These are phyloP conservation scores for Karalla daura DNA, from an alignment of 2,797 vertebrate genomes.

Conservation along the genomic window DNA sequence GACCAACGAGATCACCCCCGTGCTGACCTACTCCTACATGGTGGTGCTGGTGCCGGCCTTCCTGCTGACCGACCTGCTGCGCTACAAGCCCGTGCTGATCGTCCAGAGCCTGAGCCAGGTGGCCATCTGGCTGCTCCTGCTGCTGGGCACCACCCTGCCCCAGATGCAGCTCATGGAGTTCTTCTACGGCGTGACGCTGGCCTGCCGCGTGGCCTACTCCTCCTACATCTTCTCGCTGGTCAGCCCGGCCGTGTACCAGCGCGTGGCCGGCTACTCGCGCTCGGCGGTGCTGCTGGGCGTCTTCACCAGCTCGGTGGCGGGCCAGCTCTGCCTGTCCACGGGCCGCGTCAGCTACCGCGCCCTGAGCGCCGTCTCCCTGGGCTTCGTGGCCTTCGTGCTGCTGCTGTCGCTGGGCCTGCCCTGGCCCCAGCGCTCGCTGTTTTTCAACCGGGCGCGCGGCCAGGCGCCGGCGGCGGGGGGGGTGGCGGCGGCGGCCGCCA, in stretches of 20 bases:
- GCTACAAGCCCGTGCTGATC: slow-evolving; percentile 95
- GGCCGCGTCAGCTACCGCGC: slow-evolving; percentile 71
- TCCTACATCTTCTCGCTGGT: slow-evolving; percentile 98
- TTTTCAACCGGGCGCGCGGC: slow-evolving; percentile 85
- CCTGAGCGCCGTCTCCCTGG: slow-evolving; percentile 87
- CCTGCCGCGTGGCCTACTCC: slow-evolving; percentile 94
- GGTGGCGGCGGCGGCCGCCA: background rate
- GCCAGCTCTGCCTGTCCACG: slow-evolving; percentile 88
- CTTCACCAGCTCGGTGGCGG: slow-evolving; percentile 93
- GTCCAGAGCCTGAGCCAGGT: slow-evolving; percentile 92
- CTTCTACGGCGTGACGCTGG: slow-evolving; percentile 95
- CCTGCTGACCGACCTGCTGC: slow-evolving; percentile 91
- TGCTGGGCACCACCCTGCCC: slow-evolving; percentile 81
- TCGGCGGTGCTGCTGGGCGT: slow-evolving; percentile 90
- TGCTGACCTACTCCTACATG: slow-evolving; percentile 95
- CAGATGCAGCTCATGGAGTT: slow-evolving; percentile 98
- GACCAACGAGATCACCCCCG: slow-evolving; percentile 92
- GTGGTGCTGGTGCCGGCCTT: slow-evolving; percentile 92
- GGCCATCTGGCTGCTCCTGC: slow-evolving; percentile 90
- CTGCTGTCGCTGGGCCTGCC: slow-evolving; percentile 88
- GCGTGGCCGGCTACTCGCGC: slow-evolving; percentile 92
- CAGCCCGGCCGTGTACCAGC: slow-evolving; percentile 87
- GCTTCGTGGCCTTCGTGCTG: slow-evolving; percentile 87
- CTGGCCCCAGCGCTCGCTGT: slow-evolving; percentile 90
- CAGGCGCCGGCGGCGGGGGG: slow-evolving; percentile 30